Evolutionary conservation across 2,888 invertebrate genomes (phyloP), one percentile per base, ranked within the genome.

Genomic region (Dolomedes plantarius): DNA sequence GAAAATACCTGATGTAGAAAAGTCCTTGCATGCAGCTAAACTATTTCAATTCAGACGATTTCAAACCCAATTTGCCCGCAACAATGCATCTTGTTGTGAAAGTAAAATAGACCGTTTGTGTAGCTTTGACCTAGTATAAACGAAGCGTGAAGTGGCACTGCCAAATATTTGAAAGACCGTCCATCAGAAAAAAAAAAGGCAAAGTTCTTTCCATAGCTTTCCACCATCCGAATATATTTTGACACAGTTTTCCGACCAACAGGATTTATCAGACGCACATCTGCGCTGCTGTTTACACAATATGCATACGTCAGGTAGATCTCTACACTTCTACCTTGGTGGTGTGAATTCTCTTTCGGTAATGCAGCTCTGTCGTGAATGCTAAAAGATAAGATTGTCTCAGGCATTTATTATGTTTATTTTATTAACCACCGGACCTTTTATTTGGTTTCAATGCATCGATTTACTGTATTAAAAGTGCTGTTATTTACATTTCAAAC

Each of bases 121-220:
- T 73, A 80, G 73, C 67, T 80, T 73, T 80, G 80, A 80, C 80
- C 80, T 50, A 80, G 32, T 80, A 72, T 67, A 72, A 67, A 27
- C 72, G 72, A 80, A 65, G 73, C 80, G 80, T 80, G 67, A 77
- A 77, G 69, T 77, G 69, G 19, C 62, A 27, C 28, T 23, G 56
- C 56, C 23, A 56, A 56, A 56, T 56, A 56, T 56, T 56, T 56
- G 56, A 56, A 56, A 56, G 56, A 5, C 56, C 23, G 56, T 23
- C 23, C 23, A 23, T 56, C 56, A 46, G 11, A 36, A 46, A 46
- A 46, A 5, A 5, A 13, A 16, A 46, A 46, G 56, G 13, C 2
- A 23, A 56, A 56, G 56, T 23, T 56, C 56, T 23, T 56, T 56
- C 56, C 56, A 19, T 23, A 56, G 56, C 28, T 62, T 72, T 73